Evolutionary conservation across 2,888 invertebrate species (phyloP).

Genomic region (Rugalucina vietnamica): DNA sequence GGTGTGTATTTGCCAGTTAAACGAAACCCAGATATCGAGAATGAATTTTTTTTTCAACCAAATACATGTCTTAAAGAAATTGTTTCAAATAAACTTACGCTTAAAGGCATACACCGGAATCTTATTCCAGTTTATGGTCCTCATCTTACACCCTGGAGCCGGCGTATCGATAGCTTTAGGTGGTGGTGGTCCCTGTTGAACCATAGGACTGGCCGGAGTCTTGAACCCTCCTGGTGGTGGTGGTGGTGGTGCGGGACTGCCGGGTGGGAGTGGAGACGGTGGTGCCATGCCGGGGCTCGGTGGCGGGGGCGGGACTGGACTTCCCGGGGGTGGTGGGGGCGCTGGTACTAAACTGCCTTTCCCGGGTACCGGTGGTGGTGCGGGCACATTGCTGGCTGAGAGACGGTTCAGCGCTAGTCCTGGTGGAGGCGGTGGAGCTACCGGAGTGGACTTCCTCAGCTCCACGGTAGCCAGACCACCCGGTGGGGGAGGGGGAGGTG

Average conservation of each 20-base stretch:
- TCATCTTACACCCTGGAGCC: slow-evolving; percentile 97
- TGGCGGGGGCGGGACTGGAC: slow-evolving; percentile 38
- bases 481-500: slow-evolving; percentile 57
- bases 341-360: slow-evolving; percentile 24
- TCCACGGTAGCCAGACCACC: background rate
- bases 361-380: slow-evolving; percentile 52
- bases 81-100: slow-evolving; percentile 74
- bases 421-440: slow-evolving; percentile 57
- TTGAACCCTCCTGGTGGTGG: slow-evolving; percentile 48
- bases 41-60: too few species aligned
- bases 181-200: slow-evolving; percentile 41
- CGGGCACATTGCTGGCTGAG: background rate
- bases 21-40: too few species aligned
- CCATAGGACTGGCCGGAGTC: slow-evolving; percentile 43
- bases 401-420: background rate
- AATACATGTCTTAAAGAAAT: background rate
- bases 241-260: background rate
- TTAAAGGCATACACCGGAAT: slow-evolving; percentile 87
- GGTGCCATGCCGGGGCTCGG: slow-evolving; percentile 38
- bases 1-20: too few species aligned
- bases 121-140: slow-evolving; percentile 99
- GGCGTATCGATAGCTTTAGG: slow-evolving; percentile 89
- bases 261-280: slow-evolving; percentile 54
- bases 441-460: background rate
- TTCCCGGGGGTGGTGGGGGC: slow-evolving; percentile 41